phyloP scores from a whole-genome alignment of 2,113 vertebrate species.

The Macrotis lagotis region DNA sequence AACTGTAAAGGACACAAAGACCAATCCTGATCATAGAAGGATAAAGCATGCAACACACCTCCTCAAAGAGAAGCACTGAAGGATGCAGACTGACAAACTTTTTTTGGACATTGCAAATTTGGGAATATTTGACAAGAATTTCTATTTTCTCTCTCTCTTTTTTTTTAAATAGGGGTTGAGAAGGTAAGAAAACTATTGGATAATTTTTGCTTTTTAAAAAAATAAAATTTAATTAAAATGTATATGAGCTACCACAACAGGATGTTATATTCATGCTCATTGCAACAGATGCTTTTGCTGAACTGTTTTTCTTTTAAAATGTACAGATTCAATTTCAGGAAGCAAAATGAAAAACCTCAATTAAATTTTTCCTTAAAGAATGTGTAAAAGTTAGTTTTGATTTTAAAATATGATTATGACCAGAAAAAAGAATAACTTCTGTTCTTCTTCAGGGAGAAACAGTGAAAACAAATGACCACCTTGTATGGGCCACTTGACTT shows the following conservation, averaged over 20 bases:
- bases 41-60: neutral
- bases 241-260: neutral
- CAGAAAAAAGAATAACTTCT: neutral
- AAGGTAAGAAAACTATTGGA: neutral
- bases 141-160: neutral
- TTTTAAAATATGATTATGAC: neutral
- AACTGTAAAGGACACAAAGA: neutral
- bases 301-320: neutral
- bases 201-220: neutral
- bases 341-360: neutral
- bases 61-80: too few relatives aligned
- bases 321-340: neutral
- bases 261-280: neutral
- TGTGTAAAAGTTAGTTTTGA: neutral
- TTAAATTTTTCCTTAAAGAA: neutral
- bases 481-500: neutral
- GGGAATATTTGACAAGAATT: neutral
- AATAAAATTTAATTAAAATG: neutral
- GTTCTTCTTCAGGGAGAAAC: neutral
- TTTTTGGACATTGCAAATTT: neutral
- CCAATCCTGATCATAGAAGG: neutral
- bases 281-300: neutral
- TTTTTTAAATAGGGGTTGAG: neutral
- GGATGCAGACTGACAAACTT: neutral
- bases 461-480: neutral